These are phyloP conservation scores for Barbus barbus DNA, from an alignment of 2,113 vertebrate species.

Conservation along the genomic window DNA sequence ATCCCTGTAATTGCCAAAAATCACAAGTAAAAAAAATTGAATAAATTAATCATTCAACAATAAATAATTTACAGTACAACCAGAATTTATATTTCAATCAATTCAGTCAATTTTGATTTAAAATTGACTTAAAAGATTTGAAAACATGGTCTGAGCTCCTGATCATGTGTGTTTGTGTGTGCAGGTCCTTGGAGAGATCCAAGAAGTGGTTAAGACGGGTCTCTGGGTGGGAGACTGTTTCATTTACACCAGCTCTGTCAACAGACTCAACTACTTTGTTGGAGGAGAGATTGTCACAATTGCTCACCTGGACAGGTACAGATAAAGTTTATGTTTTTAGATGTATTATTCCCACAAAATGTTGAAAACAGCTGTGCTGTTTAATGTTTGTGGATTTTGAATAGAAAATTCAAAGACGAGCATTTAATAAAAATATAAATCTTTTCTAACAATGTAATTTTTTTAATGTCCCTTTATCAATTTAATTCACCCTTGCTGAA, in stretches of 20 bases:
- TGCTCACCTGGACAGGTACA: constrained; percentile 95
- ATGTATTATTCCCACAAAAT: background rate
- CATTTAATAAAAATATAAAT: background rate
- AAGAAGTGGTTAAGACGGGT: constrained; percentile 97
- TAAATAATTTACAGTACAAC: background rate
- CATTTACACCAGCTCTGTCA: constrained; percentile 99
- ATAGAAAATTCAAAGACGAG: background rate
- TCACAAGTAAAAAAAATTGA: too few species aligned
- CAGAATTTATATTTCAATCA: background rate
- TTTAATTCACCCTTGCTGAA: background rate
- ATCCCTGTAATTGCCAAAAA: too few species aligned
- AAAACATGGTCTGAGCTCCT: constrained; percentile 39
- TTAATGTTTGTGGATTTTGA: background rate
- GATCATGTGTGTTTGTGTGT: background rate
- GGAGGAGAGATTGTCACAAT: constrained; percentile 99
- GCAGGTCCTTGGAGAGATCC: constrained; percentile 97
- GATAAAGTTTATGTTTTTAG: background rate
- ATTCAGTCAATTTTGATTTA: background rate
- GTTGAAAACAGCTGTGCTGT: background rate
- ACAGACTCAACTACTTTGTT: constrained; percentile 97
- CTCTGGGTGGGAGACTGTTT: constrained; percentile 99
- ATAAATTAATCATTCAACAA: background rate
- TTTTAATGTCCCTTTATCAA: background rate
- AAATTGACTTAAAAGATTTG: background rate
- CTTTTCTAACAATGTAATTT: background rate